Conservation (phyloP, 2,888 invertebrate species). For the Platycheirus albimanus region DNA sequence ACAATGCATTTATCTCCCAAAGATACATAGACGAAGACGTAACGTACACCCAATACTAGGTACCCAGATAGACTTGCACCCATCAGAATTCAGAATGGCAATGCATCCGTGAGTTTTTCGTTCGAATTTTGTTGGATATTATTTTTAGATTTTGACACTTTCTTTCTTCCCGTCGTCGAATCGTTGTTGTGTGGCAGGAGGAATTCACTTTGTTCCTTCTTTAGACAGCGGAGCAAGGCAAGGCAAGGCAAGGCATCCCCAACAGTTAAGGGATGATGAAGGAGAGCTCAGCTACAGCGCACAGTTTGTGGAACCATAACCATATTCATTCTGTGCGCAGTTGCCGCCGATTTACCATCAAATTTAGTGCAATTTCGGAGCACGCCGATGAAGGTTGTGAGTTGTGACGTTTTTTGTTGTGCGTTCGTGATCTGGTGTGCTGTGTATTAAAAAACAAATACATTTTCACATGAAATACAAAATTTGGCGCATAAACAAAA, state of each 20-base stretch:
- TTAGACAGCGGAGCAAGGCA: constrained; percentile 1
- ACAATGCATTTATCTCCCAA: constrained; percentile 33
- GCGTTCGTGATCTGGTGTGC: constrained; percentile 24
- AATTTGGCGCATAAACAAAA: constrained; percentile 22
- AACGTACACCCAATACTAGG: constrained; percentile 20
- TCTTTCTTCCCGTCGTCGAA: constrained; percentile 52
- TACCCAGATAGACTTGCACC: constrained; percentile 37
- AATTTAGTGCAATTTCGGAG: constrained; percentile 56
- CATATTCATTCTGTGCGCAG: constrained; percentile 39
- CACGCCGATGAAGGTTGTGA: constrained; percentile 62
- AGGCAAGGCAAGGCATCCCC: constrained; percentile 25
- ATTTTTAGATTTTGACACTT: constrained; percentile 73
- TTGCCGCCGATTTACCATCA: constrained; percentile 55
- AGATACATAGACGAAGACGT: constrained; percentile 17
- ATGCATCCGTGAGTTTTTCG: constrained; percentile 47
- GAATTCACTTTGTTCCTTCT: constrained; percentile 66
- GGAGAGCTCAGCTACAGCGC: constrained; percentile 16
- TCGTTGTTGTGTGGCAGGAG: constrained; percentile 38
- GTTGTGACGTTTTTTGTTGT: constrained; percentile 24
- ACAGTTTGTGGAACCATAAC: constrained; percentile 21
- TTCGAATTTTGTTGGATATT: constrained; percentile 59
- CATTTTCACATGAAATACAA: background rate
- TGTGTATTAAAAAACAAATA: constrained; percentile 11
- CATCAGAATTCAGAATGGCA: constrained; percentile 45
- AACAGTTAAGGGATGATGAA: constrained; percentile 67